Evolutionary conservation across 2,113 vertebrate species (phyloP).

Genomic region (Cinclus mexicanus): DNA sequence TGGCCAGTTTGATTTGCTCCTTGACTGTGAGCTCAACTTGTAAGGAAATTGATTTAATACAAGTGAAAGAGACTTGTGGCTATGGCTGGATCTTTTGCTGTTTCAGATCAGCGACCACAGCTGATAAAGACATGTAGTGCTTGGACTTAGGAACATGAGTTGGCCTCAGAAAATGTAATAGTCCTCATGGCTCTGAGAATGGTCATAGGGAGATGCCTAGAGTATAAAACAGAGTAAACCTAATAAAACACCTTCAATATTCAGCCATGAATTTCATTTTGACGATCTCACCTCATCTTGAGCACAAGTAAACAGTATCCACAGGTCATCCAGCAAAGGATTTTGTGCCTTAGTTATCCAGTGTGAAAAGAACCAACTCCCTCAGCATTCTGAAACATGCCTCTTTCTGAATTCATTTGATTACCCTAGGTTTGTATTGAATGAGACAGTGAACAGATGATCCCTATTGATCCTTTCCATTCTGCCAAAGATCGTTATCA

Average conservation of each 20-base stretch:
- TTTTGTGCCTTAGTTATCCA: not conserved
- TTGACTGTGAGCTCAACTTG: not conserved
- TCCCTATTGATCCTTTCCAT: not conserved
- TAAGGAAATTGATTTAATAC: not conserved
- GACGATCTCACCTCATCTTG: not conserved
- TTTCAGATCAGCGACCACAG: not conserved
- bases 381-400: not conserved
- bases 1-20: not conserved
- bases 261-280: not conserved
- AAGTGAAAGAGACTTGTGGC: not conserved
- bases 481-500: not conserved
- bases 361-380: not conserved
- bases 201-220: not conserved
- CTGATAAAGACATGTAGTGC: not conserved
- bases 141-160: not conserved
- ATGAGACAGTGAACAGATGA: not conserved
- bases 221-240: not conserved
- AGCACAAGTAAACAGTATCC: not conserved
- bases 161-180: not conserved
- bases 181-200: not conserved
- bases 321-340: not conserved
- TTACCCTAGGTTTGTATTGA: not conserved
- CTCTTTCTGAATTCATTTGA: not conserved
- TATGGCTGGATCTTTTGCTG: not conserved
- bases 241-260: not conserved